Conservation (phyloP, 2,113 vertebrate species). For the Tauraco erythrolophus region DNA sequence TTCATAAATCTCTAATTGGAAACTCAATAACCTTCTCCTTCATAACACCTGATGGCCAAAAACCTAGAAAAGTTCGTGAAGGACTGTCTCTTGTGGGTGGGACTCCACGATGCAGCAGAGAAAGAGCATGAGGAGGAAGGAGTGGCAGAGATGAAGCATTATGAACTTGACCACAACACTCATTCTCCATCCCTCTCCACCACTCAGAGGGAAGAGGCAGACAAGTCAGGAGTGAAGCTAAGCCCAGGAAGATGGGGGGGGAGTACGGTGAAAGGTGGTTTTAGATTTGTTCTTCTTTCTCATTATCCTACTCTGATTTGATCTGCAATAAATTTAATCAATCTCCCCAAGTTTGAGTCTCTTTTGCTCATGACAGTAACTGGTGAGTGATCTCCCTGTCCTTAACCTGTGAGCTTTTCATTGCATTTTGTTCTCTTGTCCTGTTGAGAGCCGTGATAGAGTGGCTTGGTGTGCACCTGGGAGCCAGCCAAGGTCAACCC, state of each 20-base stretch:
- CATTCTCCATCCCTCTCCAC: neutral
- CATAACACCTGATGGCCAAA: neutral
- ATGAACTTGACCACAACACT: neutral
- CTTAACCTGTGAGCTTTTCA: neutral
- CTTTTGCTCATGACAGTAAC: neutral
- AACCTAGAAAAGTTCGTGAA: neutral
- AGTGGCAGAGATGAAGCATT: neutral
- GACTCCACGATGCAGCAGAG: fast-evolving
- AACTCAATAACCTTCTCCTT: neutral
- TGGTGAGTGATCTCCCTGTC: neutral
- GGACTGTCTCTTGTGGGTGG: fast-evolving
- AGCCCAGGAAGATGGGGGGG: neutral
- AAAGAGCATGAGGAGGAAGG: neutral
- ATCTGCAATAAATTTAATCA: neutral
- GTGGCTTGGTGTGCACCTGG: fast-evolving
- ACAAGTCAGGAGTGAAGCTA: neutral
- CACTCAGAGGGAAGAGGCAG: neutral
- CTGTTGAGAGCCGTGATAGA: neutral
- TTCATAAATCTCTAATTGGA: neutral
- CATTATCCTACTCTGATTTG: neutral
- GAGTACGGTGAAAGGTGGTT: neutral
- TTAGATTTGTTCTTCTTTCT: neutral
- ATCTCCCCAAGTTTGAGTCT: neutral
- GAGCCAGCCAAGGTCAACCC: neutral
- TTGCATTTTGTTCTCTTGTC: neutral